Conservation (phyloP, 2,888 invertebrate genomes). For the Chesias legatella region DNA sequence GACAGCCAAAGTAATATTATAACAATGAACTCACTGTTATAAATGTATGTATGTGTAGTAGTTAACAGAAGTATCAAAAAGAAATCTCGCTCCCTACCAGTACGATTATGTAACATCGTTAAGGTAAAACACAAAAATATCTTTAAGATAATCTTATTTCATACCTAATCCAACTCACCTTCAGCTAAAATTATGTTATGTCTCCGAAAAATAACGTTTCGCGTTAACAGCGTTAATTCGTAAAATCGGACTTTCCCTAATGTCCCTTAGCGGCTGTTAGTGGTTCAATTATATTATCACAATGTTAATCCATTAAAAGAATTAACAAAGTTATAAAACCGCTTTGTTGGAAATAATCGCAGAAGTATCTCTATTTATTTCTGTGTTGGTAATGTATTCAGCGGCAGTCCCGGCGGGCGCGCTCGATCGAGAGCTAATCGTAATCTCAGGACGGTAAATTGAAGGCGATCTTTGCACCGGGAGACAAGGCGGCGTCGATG, state of each 20-base stretch:
- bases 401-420: constrained; percentile 30
- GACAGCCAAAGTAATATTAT: no score
- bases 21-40: no score
- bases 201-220: constrained; percentile 25
- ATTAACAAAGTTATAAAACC: constrained; percentile 49
- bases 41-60: no score
- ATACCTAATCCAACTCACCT: background rate
- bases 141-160: no score
- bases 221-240: constrained; percentile 25
- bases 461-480: constrained; percentile 59
- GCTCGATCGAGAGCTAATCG: constrained; percentile 52
- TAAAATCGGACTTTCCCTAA: constrained; percentile 33
- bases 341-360: constrained; percentile 29
- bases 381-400: constrained; percentile 25
- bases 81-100: no score
- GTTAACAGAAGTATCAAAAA: no score
- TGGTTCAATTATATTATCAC: constrained; percentile 55
- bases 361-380: constrained; percentile 33
- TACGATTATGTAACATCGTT: no score
- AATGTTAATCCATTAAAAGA: constrained; percentile 56
- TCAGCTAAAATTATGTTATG: constrained; percentile 16
- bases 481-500: constrained; percentile 51
- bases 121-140: no score
- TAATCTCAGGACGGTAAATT: constrained; percentile 60
- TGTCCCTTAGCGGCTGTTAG: constrained; percentile 45